Conservation (phyloP, 2,888 invertebrate species). For the Crematogaster levior region DNA sequence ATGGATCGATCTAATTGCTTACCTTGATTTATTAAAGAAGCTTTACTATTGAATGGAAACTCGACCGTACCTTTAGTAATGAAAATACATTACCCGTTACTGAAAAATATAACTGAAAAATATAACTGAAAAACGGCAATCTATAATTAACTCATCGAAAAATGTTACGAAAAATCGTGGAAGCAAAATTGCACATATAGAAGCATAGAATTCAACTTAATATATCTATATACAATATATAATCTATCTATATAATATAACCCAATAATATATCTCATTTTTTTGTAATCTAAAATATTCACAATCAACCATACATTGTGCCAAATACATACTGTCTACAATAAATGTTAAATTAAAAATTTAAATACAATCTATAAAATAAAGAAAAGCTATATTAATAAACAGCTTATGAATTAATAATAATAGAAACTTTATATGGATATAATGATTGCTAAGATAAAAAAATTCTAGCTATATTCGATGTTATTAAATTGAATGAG, state of each 20-base stretch:
- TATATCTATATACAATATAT: no score
- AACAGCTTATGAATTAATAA: neutral
- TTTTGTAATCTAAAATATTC: neutral
- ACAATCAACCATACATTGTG: neutral
- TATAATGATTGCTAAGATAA: neutral
- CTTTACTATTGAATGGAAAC: slow-evolving; percentile 6
- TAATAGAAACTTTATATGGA: neutral
- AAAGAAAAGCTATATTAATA: neutral
- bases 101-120: neutral
- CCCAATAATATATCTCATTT: neutral
- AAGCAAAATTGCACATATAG: neutral
- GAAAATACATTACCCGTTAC: neutral
- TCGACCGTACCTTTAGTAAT: neutral
- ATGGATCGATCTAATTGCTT: slow-evolving; percentile 10
- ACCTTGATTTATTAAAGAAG: slow-evolving; percentile 14
- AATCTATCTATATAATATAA: no score
- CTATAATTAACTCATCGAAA: slow-evolving; percentile 9
- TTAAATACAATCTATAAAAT: neutral
- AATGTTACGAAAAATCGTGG: neutral
- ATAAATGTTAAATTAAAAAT: neutral
- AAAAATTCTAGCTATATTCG: neutral
- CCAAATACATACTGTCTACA: neutral
- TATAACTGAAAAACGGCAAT: neutral
- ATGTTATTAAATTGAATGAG: neutral
- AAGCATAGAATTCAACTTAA: neutral